phyloP scores from a whole-genome alignment of 2,797 vertebrate species.

The Gouania willdenowi region DNA sequence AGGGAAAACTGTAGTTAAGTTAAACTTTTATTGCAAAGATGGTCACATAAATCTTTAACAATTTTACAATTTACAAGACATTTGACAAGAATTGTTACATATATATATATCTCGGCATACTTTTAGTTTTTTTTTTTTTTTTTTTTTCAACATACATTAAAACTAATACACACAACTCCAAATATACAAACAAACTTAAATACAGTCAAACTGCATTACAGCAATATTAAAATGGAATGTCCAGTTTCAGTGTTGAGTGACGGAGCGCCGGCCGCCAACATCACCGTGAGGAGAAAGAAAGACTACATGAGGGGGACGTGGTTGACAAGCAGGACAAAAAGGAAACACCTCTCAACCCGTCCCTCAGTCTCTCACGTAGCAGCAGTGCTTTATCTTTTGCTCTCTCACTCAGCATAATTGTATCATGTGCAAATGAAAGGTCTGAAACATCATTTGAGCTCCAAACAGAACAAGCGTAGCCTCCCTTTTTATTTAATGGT shows the following conservation, averaged over 20 bases:
- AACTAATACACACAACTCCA: conserved; percentile 88
- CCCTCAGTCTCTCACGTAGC: conserved; percentile 43
- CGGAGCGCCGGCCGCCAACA: conserved; percentile 68
- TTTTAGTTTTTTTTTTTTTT: conserved; percentile 67
- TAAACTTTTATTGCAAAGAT: conserved; percentile 94
- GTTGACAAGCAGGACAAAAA: conserved; percentile 46
- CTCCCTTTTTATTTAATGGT: conserved; percentile 37
- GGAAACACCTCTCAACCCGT: conserved; percentile 22
- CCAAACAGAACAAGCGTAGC: conserved; percentile 19
- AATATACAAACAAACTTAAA: conserved; percentile 94
- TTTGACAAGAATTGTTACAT: conserved; percentile 86
- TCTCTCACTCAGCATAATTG: conserved; percentile 31
- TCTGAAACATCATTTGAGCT: conserved; percentile 33
- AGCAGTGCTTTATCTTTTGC: conserved; percentile 44
- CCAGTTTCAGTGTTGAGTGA: conserved; percentile 70
- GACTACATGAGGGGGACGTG: conserved; percentile 77
- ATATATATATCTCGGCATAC: conserved; percentile 80
- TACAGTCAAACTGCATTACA: conserved; percentile 86
- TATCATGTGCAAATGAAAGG: conserved; percentile 54
- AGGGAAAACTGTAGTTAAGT: conserved; percentile 76
- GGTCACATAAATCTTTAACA: conserved; percentile 85
- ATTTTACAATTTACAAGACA: conserved; percentile 96
- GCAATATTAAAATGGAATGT: conserved; percentile 90
- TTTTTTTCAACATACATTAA: conserved; percentile 93
- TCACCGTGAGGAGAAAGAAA: conserved; percentile 67